phyloP scores from a whole-genome alignment of 2,113 vertebrate genomes.

The Microcebus lehilahytsara region DNA sequence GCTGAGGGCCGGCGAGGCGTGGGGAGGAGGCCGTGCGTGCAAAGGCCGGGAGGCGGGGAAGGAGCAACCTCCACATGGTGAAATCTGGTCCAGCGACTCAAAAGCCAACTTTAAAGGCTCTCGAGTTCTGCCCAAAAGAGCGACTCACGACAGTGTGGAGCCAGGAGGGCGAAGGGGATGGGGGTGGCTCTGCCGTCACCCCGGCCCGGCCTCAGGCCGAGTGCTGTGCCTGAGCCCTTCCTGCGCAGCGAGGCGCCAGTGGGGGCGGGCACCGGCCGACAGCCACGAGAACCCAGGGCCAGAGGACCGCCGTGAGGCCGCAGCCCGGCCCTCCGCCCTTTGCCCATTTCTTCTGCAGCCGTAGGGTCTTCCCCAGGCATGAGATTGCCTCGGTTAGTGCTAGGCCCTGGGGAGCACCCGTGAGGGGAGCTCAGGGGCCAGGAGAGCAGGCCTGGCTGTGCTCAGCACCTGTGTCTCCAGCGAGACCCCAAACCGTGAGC shows the following conservation, averaged over 20 bases:
- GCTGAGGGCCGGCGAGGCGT: neutral
- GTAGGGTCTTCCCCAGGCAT: neutral
- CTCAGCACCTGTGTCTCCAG: neutral
- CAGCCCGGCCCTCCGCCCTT: neutral
- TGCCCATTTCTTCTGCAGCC: neutral
- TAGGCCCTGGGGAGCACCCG: too few relatives aligned
- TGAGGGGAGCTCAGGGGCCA: neutral
- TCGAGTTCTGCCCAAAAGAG: neutral
- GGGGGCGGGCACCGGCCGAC: rapidly evolving
- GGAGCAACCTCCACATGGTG: neutral
- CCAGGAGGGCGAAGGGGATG: neutral
- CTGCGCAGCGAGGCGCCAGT: neutral
- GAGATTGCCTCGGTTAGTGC: neutral
- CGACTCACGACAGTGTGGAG: neutral
- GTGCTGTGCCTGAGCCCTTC: neutral
- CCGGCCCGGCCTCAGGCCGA: neutral
- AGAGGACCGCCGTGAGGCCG: rapidly evolving
- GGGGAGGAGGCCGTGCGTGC: neutral
- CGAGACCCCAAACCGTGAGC: neutral
- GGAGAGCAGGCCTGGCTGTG: neutral
- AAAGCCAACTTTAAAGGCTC: neutral
- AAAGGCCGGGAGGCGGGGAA: neutral
- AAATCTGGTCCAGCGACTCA: neutral
- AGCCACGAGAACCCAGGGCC: neutral
- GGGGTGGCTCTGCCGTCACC: too few relatives aligned